Evolutionary conservation across 2,888 invertebrate species (phyloP), one percentile per base, ranked within the genome.

Genomic region (Monopis laevigella): DNA sequence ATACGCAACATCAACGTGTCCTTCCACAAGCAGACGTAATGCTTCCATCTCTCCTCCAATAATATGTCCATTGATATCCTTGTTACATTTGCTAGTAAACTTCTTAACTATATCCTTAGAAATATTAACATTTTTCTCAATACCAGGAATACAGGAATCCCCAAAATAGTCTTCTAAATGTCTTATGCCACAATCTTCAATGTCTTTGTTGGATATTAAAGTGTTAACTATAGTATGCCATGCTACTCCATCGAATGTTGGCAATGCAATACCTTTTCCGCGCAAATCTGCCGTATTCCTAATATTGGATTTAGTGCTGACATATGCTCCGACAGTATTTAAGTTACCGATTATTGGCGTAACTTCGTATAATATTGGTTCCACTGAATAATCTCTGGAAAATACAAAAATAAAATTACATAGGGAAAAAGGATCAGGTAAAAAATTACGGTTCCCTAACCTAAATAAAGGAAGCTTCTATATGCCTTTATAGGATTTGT

Each of bases 231-330:
- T 83, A 0, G 88, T 82, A 50, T 86, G 82, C 84, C 87, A 86
- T 7, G 89, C 87, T 5, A 88, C 71, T 4, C 92, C 89, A 48
- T 90, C 89, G 55, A 86, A 90, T n/a, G 84, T 85, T 1, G 95
- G 89, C 61, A 96, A 90, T 53, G 92, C 92, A 0, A 90, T 91
- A 29, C 86, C 85, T 48, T 87, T 87, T 7, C 89, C 90, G 62
- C 77, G 74, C 17, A 93, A 65, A 54, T 90, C 89, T 36, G 75
- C 62, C 47, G 93, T 81, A 10, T 65, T 82, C 10, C 68, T 62
- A 40, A 88, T 84, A 17, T 63, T 60, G 0, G 88, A 80, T 52
- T 84, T 71, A 30, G 75, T 82, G 47, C 78, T 84, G 0, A 91
- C 87, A 39, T 93, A 82, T 0, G 89, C 89, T 0, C 88, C 85